These are phyloP conservation scores for Tauraco erythrolophus DNA, from an alignment of 2,113 vertebrate genomes.

Conservation along the genomic window DNA sequence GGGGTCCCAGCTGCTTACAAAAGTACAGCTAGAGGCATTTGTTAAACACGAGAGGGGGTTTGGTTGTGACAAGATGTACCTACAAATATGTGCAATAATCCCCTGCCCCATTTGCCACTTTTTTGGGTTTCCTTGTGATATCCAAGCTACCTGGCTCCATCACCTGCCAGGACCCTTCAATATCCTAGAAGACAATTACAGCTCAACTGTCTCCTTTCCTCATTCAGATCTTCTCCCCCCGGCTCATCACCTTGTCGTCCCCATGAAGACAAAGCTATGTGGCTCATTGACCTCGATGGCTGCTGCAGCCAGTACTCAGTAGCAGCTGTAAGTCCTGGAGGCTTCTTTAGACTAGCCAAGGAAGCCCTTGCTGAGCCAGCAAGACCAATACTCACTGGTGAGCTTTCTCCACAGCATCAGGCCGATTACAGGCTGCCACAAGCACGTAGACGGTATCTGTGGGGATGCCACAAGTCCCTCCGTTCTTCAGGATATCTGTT, in stretches of 20 bases:
- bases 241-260: background rate
- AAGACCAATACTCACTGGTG: conserved; percentile 78
- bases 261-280: background rate
- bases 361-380: background rate
- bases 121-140: background rate
- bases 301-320: accelerated
- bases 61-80: background rate
- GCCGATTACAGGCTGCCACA: conserved; percentile 88
- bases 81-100: accelerated
- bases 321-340: background rate
- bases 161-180: background rate
- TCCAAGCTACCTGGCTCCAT: background rate
- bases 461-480: conserved; percentile 88
- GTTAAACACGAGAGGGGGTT: background rate
- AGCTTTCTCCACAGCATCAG: conserved; percentile 86
- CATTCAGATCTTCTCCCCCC: background rate
- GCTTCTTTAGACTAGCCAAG: background rate
- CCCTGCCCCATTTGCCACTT: background rate
- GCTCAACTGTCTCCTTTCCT: background rate
- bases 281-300: accelerated
- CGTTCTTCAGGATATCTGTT: conserved; percentile 88
- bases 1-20: background rate
- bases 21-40: background rate
- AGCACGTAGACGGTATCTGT: conserved; percentile 92
- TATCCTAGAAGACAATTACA: background rate